These are phyloP conservation scores for Leptopilina drosophilae DNA, from an alignment of 2,888 invertebrate species.

Conservation along the genomic window DNA sequence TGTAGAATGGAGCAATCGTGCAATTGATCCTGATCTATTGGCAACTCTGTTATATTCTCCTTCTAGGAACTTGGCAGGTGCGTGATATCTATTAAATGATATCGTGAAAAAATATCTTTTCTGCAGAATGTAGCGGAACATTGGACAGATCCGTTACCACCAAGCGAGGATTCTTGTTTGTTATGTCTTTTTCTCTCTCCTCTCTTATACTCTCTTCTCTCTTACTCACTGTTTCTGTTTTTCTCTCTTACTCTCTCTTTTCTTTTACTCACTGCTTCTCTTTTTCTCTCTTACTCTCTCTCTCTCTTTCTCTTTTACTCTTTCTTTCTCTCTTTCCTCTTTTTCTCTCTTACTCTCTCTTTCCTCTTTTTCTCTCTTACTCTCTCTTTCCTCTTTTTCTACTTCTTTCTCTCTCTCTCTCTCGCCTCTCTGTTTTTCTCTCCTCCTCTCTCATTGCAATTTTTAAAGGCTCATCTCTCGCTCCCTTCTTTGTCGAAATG, in stretches of 20 bases:
- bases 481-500: not conserved
- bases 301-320: not conserved
- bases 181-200: slow-evolving; percentile 12
- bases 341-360: not conserved
- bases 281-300: too few relatives aligned
- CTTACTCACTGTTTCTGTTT: too few relatives aligned
- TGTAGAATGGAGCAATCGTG: not conserved
- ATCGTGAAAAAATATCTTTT: slow-evolving; percentile 36
- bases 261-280: too few relatives aligned
- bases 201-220: not conserved
- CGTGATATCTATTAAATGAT: slow-evolving; percentile 32
- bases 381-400: not conserved
- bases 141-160: slow-evolving; percentile 31
- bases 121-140: slow-evolving; percentile 31
- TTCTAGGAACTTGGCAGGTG: slow-evolving; percentile 31
- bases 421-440: not conserved
- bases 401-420: not conserved
- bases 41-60: slow-evolving; percentile 17
- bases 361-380: not conserved
- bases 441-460: not conserved
- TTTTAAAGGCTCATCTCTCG: not conserved
- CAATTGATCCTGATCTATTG: slow-evolving; percentile 17
- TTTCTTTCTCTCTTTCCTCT: not conserved
- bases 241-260: too few relatives aligned
- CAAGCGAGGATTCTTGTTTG: slow-evolving; percentile 29